Evolutionary conservation across 2,888 invertebrate genomes (phyloP).

Genomic region (Malacosoma neustria): DNA sequence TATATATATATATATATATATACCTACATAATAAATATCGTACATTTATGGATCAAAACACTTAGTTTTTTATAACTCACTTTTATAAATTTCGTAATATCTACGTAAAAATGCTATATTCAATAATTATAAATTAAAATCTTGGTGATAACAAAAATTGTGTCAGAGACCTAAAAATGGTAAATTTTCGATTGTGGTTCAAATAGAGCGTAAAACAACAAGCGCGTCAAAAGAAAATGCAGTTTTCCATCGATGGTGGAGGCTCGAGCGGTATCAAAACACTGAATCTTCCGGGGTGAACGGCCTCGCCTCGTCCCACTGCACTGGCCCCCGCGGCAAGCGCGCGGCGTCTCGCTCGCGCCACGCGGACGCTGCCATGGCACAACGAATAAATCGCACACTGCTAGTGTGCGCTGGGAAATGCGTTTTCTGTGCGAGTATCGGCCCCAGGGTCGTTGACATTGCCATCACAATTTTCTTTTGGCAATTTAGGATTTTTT

Average conservation of each 20-base stretch:
- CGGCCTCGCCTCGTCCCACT: constrained; percentile 48
- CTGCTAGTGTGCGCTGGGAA: constrained; percentile 54
- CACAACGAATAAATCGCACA: constrained; percentile 27
- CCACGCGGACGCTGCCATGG: constrained; percentile 34
- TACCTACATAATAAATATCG: no score
- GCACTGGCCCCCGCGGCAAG: constrained; percentile 26
- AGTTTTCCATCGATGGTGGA: constrained; percentile 61
- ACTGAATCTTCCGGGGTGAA: constrained; percentile 74
- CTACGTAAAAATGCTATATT: no score
- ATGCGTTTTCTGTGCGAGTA: constrained; percentile 69
- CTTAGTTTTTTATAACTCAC: no score
- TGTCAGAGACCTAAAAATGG: no score
- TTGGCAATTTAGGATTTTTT: constrained; percentile 7
- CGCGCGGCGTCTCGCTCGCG: constrained; percentile 35
- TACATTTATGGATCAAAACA: no score
- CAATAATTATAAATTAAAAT: no score
- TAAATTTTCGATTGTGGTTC: constrained; percentile 40
- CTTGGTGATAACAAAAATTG: no score
- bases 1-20: no score
- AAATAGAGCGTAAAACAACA: constrained; percentile 70
- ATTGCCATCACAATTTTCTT: constrained; percentile 50
- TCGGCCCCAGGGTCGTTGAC: constrained; percentile 68
- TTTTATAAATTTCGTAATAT: no score
- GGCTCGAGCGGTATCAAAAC: constrained; percentile 72
- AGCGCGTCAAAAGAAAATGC: constrained; percentile 68